Evolutionary conservation across 2,888 invertebrate species (phyloP).

Genomic region (Cataglyphis albicans): DNA sequence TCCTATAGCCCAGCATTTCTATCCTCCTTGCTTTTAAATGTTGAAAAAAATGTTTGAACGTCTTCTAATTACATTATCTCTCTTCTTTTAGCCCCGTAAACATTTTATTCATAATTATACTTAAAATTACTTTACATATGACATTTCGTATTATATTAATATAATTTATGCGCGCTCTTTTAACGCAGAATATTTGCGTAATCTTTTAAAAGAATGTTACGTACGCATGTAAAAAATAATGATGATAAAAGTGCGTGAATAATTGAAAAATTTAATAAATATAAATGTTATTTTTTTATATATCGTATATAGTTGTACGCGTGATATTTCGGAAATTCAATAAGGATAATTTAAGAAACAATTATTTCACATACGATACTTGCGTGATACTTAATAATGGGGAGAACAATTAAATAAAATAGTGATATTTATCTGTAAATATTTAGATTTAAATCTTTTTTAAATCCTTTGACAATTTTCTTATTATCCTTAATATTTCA

Average conservation of each 20-base stretch:
- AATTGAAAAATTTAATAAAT: slow-evolving; percentile 5
- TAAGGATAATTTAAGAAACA: too few relatives aligned
- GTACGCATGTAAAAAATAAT: too few relatives aligned
- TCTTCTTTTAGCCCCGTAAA: neutral
- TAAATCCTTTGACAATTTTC: neutral
- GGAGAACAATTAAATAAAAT: too few relatives aligned
- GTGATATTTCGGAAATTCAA: too few relatives aligned
- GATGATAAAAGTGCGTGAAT: neutral
- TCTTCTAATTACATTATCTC: slow-evolving; percentile 25
- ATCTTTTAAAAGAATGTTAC: neutral
- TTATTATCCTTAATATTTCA: slow-evolving; percentile 85
- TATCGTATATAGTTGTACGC: too few relatives aligned
- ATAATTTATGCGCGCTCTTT: neutral
- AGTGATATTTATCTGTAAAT: too few relatives aligned
- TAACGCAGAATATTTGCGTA: neutral
- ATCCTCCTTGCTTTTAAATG: slow-evolving; percentile 1
- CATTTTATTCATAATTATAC: slow-evolving; percentile 19
- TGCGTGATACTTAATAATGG: too few relatives aligned
- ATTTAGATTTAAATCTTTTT: too few relatives aligned
- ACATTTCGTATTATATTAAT: slow-evolving; percentile 7
- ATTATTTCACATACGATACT: too few relatives aligned
- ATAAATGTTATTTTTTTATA: slow-evolving; percentile 16
- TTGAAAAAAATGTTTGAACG: neutral
- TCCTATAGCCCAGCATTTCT: slow-evolving; percentile 40
- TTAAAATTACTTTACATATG: slow-evolving; percentile 20